Base-by-base conservation (phyloP, 2,888 invertebrate species). In the Scaptomyza tumidula region DNA sequence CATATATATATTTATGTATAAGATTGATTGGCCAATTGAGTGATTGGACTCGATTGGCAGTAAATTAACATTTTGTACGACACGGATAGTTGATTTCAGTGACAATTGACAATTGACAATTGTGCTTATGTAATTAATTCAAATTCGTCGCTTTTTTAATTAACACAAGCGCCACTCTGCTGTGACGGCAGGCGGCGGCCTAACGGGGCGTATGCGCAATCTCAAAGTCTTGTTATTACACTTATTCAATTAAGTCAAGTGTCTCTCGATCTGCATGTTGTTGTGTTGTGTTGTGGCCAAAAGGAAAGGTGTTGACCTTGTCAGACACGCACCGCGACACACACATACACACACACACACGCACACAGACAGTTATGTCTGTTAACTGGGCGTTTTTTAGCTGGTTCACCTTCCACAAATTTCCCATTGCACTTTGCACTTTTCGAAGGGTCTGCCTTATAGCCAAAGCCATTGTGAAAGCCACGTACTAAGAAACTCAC, bases 271-370 rank as follows among this genome's bases (percentile, higher is more conserved):
- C 55, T 61, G 41, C 39, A 31, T 24, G 27, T 35, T 53, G 9
- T 48, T 4, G n/a, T 39, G 9, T 48, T 4, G n/a, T 39, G 9
- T 41, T 41, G 4, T 41, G 46, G 65, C 67, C 66, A 75, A 88
- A 87, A 85, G 87, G 84, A 88, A 88, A 88, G 88, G 88, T 81
- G 88, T 88, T 88, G 78, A 85, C 88, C 88, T 88, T 88, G 88
- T 71, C 61, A 31, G 54, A 33, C 63, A 70, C 78, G 68, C 80
- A 72, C 46, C 48, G 7, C 14, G 7, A 49, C 65, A 45, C 64
- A 68, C 55, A 50, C 49, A 50, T 54, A 27, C 43, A 45, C 65
- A 60, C 46, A 48, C 74, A 33, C 33, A 10, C 24, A 3, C 29
- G 7, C 29, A 45, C 56, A 45, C 45, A 11, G 24, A 24, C 24